phyloP scores from a whole-genome alignment of 2,113 vertebrate species.

The Xenopus tropicalis region UCB_Xtro_10.0 CM004443.2:64653001-64653500 shows the following conservation, averaged over 20 bases:
- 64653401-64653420: background rate
- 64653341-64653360: slow-evolving; percentile 2
- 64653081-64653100: no score
- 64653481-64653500: no score
- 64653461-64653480: background rate
- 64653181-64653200: background rate
- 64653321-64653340: background rate
- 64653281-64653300: background rate
- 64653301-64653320: background rate
- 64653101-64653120: background rate
- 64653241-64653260: background rate
- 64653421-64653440: background rate
- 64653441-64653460: background rate
- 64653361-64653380: background rate
- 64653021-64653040: no score
- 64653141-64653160: background rate
- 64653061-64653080: no score
- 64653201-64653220: background rate
- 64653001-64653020: no score
- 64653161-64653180: background rate
- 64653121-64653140: background rate
- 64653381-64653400: background rate
- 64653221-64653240: background rate
- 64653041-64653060: no score
- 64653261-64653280: background rate